Percentiles rank a stretch among this genome's conserved stretches.
These are phyloP conservation scores for Pomatorhinus ruficollis DNA, from an alignment of 2,113 vertebrate species.

Conservation along the genomic window DNA sequence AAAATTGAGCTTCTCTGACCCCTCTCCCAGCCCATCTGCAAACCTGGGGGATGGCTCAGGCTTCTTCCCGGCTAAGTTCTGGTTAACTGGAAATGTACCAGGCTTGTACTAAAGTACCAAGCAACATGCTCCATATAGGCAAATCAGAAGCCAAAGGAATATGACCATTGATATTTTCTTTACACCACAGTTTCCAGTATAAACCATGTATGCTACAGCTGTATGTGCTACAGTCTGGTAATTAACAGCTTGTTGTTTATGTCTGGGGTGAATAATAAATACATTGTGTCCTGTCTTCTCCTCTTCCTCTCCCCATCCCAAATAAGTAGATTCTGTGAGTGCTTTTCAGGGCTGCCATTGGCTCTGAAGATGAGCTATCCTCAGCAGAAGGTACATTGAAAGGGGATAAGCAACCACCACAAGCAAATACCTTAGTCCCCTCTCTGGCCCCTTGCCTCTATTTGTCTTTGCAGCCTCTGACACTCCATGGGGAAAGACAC, in stretches of 20 bases:
- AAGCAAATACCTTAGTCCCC: fast-evolving
- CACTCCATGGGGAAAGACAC: not conserved
- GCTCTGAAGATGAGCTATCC: not conserved
- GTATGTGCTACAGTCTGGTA: not conserved
- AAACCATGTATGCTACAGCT: not conserved
- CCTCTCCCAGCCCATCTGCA: not conserved
- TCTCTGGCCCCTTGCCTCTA: not conserved
- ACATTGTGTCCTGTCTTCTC: not conserved
- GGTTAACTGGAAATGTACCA: not conserved
- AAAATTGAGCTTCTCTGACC: not conserved
- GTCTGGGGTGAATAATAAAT: not conserved
- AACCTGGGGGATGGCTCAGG: not conserved
- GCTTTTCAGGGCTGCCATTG: not conserved
- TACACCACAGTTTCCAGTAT: not conserved
- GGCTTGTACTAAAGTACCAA: not conserved
- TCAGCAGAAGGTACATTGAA: not conserved
- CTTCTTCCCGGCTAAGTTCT: not conserved
- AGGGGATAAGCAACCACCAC: not conserved
- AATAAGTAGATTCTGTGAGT: not conserved
- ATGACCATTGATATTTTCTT: not conserved
- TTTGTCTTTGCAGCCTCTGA: not conserved
- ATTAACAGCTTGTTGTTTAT: not conserved
- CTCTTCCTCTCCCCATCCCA: not conserved
- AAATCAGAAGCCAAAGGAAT: not conserved
- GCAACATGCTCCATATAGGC: not conserved